phyloP scores from a whole-genome alignment of 2,113 vertebrate species.

The Todiramphus chloris region DNA sequence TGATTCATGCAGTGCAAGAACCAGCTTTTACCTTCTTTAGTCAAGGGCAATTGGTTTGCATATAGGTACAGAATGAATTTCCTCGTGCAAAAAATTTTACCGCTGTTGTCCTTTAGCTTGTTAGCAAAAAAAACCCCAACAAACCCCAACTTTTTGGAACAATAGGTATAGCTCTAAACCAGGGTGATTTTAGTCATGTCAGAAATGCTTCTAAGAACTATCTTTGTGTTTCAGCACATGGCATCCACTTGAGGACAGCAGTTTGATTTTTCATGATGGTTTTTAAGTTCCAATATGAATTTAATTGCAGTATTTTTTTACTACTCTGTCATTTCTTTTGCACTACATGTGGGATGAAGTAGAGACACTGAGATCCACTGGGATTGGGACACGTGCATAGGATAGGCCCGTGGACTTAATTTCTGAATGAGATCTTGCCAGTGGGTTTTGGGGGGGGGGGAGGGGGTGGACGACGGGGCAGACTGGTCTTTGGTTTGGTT shows the following conservation, averaged over 20 bases:
- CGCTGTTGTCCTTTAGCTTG: slow-evolving; percentile 64
- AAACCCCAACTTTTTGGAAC: slow-evolving; percentile 35
- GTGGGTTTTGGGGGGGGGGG: slow-evolving; percentile 1
- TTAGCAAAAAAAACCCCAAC: slow-evolving; percentile 25
- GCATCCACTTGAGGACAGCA: slow-evolving; percentile 58
- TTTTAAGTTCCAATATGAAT: slow-evolving; percentile 75
- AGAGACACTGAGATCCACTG: slow-evolving; percentile 61
- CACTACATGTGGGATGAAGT: slow-evolving; percentile 70
- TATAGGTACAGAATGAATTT: slow-evolving; percentile 52
- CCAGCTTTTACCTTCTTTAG: slow-evolving; percentile 57
- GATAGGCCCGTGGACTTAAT: slow-evolving; percentile 18
- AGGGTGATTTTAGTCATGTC: slow-evolving; percentile 57
- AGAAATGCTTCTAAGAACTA: slow-evolving; percentile 46
- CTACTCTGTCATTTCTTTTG: slow-evolving; percentile 77
- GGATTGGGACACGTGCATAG: slow-evolving; percentile 25
- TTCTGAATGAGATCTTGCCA: slow-evolving; percentile 60
- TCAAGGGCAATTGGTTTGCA: slow-evolving; percentile 57
- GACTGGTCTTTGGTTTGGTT: neutral
- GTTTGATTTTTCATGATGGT: slow-evolving; percentile 57
- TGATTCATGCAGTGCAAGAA: slow-evolving; percentile 39
- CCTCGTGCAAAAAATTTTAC: slow-evolving; percentile 51
- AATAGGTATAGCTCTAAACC: slow-evolving; percentile 54
- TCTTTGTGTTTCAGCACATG: slow-evolving; percentile 38
- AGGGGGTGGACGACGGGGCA: neutral
- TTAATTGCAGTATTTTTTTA: slow-evolving; percentile 75